phyloP scores from a whole-genome alignment of 2,113 vertebrate species.

The Anseranas semipalmata region DNA sequence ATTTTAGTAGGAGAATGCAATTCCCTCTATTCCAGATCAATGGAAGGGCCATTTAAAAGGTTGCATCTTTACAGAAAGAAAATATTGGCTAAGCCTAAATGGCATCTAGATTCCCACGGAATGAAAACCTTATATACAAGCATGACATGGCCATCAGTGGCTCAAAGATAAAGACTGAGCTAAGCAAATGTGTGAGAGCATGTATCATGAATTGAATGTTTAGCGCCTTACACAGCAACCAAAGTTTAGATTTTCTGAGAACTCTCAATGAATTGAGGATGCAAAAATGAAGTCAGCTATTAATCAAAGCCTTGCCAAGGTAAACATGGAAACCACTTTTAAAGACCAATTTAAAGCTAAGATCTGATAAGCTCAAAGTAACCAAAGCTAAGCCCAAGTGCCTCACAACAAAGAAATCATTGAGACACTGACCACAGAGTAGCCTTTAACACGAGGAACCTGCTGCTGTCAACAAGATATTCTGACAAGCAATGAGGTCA shows the following conservation, averaged over 20 bases:
- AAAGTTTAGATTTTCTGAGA: neutral
- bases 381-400: neutral
- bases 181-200: rapidly evolving
- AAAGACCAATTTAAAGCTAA: neutral
- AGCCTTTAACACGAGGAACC: neutral
- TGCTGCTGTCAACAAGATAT: neutral
- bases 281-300: neutral
- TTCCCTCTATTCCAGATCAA: neutral
- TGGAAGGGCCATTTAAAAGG: neutral
- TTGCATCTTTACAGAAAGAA: neutral
- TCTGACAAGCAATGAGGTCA: neutral
- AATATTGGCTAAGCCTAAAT: neutral
- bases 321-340: neutral
- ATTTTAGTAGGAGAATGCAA: neutral
- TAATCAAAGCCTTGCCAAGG: neutral
- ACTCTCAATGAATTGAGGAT: neutral
- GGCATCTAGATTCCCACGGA: neutral
- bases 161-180: neutral
- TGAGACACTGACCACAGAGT: neutral
- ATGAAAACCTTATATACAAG: neutral
- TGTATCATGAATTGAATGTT: neutral
- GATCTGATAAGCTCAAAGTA: neutral
- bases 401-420: neutral
- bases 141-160: neutral
- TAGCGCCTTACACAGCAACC: neutral